phyloP scores from a whole-genome alignment of 2,113 vertebrate genomes.

The Pelecanus crispus region DNA sequence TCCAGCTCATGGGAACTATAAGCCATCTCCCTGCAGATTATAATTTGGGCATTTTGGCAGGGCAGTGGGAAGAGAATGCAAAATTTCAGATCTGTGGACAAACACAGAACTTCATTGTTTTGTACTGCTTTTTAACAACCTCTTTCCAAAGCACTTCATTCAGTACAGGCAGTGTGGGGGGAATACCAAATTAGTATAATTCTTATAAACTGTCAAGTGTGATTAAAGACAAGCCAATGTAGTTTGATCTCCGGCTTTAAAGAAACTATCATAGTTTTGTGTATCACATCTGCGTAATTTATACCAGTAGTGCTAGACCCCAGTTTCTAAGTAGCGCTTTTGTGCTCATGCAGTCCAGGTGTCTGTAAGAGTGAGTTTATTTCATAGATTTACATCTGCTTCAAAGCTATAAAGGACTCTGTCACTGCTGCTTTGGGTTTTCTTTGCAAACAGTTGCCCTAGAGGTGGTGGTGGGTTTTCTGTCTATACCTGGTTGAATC shows the following conservation, averaged over 20 bases:
- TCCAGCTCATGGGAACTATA: background rate
- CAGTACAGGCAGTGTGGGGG: background rate
- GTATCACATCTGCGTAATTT: conserved; percentile 16
- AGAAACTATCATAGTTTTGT: background rate
- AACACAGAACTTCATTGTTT: conserved; percentile 25
- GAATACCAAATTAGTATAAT: background rate
- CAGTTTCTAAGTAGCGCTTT: conserved; percentile 1
- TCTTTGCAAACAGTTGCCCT: background rate
- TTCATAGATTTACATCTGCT: background rate
- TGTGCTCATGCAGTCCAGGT: background rate
- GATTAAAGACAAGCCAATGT: conserved; percentile 34
- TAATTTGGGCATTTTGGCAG: background rate
- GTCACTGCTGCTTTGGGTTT: background rate
- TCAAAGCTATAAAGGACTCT: background rate
- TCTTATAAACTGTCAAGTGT: background rate
- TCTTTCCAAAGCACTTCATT: conserved; percentile 4
- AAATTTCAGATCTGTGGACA: conserved; percentile 2
- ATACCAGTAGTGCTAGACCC: background rate
- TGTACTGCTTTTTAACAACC: background rate
- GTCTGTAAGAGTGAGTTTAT: background rate
- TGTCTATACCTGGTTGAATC: background rate
- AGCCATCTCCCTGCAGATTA: background rate
- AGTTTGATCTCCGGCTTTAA: conserved; percentile 40
- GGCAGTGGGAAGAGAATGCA: background rate
- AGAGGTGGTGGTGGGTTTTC: background rate